Conservation (phyloP, 2,888 invertebrate genomes). For the Drosophila putrida region DNA sequence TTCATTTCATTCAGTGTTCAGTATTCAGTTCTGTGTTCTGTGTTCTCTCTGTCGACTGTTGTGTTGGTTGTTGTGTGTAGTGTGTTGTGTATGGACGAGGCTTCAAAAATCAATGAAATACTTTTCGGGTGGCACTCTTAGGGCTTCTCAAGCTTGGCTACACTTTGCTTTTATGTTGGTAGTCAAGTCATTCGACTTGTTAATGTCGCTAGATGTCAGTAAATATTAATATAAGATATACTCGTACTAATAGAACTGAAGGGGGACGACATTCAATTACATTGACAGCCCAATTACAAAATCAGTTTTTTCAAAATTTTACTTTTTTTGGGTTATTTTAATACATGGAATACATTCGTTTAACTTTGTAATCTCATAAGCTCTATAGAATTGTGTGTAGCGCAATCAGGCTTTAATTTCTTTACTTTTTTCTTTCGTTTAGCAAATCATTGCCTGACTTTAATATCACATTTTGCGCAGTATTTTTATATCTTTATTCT, state of each 20-base stretch:
- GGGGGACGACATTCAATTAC: neutral
- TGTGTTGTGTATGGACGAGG: constrained; percentile 69
- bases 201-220: constrained; percentile 53
- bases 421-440: neutral
- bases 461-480: neutral
- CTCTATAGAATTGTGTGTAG: neutral
- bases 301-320: too few relatives aligned
- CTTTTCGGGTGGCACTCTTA: constrained; percentile 83
- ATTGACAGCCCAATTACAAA: constrained; percentile 17
- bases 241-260: constrained; percentile 1
- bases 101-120: constrained; percentile 84
- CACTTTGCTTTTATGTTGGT: constrained; percentile 69
- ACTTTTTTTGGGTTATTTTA: neutral
- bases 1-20: constrained; percentile 41
- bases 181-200: constrained; percentile 66
- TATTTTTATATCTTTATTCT: neutral
- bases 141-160: constrained; percentile 80
- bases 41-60: constrained; percentile 32
- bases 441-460: neutral
- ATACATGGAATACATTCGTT: neutral
- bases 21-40: constrained; percentile 31
- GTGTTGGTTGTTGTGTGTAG: constrained; percentile 29
- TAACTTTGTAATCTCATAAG: neutral
- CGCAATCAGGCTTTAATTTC: constrained; percentile 8
- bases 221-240: constrained; percentile 24